Evolutionary conservation across 2,797 vertebrate species (phyloP).

Genomic region (Gymnocypris eckloni): DNA sequence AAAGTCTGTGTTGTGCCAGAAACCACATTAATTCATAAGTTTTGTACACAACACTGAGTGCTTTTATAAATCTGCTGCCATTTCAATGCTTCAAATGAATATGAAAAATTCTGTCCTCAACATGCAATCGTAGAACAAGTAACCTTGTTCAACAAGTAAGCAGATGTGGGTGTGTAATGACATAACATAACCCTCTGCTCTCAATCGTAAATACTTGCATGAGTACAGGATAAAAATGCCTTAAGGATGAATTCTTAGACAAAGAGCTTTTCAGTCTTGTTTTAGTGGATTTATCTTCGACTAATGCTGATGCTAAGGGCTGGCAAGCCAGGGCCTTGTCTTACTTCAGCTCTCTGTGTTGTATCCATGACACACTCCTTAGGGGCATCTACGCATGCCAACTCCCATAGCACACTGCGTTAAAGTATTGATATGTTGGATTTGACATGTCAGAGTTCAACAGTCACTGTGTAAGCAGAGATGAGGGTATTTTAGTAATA

Average conservation of each 20-base stretch:
- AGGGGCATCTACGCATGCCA: conserved; percentile 48
- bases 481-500: neutral
- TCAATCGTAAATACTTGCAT: conserved; percentile 56
- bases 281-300: conserved; percentile 49
- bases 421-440: conserved; percentile 53
- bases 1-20: conserved; percentile 25
- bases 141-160: conserved; percentile 17
- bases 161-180: conserved; percentile 40
- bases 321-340: conserved; percentile 46
- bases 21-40: conserved; percentile 15
- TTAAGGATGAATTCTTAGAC: conserved; percentile 57
- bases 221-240: conserved; percentile 56
- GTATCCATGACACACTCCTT: conserved; percentile 45
- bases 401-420: conserved; percentile 13
- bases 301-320: conserved; percentile 36
- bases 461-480: neutral
- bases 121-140: conserved; percentile 23
- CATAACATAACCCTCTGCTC: conserved; percentile 40
- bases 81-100: conserved; percentile 34
- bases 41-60: conserved; percentile 22
- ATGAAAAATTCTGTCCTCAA: conserved; percentile 42
- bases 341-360: conserved; percentile 45
- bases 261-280: conserved; percentile 58
- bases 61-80: conserved; percentile 13
- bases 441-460: conserved; percentile 61